Base-by-base conservation (phyloP, 2,797 vertebrate species). In the Nannoperca obscura region DNA sequence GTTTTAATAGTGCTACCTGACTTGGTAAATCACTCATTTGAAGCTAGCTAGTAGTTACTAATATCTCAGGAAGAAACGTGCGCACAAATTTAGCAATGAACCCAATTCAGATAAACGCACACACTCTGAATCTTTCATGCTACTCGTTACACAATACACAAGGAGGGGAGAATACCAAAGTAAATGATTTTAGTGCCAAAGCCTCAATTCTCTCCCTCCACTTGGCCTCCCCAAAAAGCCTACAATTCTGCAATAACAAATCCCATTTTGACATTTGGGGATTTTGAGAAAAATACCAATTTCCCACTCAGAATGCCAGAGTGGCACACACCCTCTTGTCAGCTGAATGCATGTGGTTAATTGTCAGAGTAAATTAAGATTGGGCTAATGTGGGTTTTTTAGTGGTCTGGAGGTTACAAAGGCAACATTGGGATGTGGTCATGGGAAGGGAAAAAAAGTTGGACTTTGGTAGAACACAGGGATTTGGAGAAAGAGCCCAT, bases 311-410 rank as follows among this genome's bases (percentile, higher is more conserved):
- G 78, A 87, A 88, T 79, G 82, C 83, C 80, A 76, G 70, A 73
- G 67, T 15, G 82, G 47, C 86, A 77, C 83, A 74, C 83, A 74
- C 85, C 85, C 79, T 78, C 59, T 36, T 75, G 71, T 76, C 58
- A 76, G 55, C 67, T 64, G 64, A 80, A 80, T 53, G 8, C 40
- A 70, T 80, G 87, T 71, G 85, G 86, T 89, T 89, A 87, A 91
- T 91, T 85, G 86, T 91, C 88, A 83, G 10, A 70, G 83, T 85
- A 74, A 86, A 90, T 92, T 91, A 89, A 74, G 73, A 87, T 40
- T 53, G 60, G 12, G 78, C 83, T 81, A 81, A 84, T 87, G 89
- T 88, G 85, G 85, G 17, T 80, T 92, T 71, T 50, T 80, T 70
- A 72, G 78, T 5, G 46, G 80, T 79, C 71, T 72, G 75, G 79